Evolutionary conservation across 2,888 invertebrate genomes (phyloP).

Genomic region (Lithophane semibrunnea): DNA sequence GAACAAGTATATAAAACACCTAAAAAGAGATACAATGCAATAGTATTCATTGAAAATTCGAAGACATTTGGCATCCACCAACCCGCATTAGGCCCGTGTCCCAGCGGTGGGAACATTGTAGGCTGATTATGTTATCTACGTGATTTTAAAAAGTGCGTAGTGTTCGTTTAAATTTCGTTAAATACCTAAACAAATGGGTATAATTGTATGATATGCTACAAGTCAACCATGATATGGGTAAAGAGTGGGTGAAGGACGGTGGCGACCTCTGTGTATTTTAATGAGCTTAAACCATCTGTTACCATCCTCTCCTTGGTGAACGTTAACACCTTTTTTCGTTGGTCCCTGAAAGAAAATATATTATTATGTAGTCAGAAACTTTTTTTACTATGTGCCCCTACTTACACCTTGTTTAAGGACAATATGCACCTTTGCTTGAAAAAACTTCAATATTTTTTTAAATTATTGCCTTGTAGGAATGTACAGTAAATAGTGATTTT

Average conservation of each 20-base stretch:
- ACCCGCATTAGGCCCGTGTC: no score
- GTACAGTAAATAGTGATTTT: background rate
- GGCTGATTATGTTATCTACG: background rate
- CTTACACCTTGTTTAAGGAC: background rate
- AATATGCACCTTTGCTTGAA: background rate
- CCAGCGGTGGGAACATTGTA: background rate
- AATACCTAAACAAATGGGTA: conserved; percentile 24
- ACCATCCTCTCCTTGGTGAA: conserved; percentile 87
- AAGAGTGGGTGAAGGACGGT: conserved; percentile 91
- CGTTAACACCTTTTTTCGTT: conserved; percentile 84
- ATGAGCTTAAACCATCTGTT: conserved; percentile 91
- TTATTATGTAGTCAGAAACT: conserved; percentile 1
- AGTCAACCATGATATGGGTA: conserved; percentile 91
- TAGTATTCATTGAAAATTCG: background rate
- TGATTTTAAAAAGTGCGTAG: background rate
- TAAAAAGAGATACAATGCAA: background rate
- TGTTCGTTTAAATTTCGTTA: conserved; percentile 12
- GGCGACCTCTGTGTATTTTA: conserved; percentile 90
- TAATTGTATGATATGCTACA: conserved; percentile 78
- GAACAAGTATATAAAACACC: background rate
- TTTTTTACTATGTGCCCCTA: background rate
- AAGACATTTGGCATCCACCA: background rate
- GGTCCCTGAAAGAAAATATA: conserved; percentile 80
- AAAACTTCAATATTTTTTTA: background rate
- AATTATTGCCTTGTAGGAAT: background rate